Evolutionary conservation across 2,888 invertebrate species (phyloP).

Genomic region (Helicoverpa assulta): DNA sequence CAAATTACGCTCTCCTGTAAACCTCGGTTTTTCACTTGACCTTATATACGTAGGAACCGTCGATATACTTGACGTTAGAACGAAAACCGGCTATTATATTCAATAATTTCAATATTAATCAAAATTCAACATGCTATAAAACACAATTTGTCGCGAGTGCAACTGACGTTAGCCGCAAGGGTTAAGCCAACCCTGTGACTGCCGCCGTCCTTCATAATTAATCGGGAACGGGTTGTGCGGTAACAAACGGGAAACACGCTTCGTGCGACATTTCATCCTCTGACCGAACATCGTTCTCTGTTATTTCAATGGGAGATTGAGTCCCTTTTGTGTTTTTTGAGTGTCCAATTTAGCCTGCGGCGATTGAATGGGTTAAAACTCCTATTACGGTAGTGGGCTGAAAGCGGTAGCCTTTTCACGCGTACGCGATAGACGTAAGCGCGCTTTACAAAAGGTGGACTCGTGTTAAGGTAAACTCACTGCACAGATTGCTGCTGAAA

Average conservation of each 20-base stretch:
- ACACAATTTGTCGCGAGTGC: slow-evolving; percentile 64
- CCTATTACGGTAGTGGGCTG: slow-evolving; percentile 40
- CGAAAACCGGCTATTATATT: slow-evolving; percentile 37
- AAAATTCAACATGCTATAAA: slow-evolving; percentile 60
- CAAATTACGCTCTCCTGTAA: no score
- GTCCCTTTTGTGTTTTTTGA: slow-evolving; percentile 66
- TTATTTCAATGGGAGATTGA: slow-evolving; percentile 66
- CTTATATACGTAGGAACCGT: no score
- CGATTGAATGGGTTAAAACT: slow-evolving; percentile 56
- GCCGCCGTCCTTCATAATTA: slow-evolving; percentile 72
- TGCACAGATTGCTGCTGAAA: slow-evolving; percentile 19
- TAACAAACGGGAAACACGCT: slow-evolving; percentile 65
- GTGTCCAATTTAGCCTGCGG: slow-evolving; percentile 59
- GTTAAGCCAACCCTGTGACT: slow-evolving; percentile 65
- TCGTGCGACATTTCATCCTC: slow-evolving; percentile 59
- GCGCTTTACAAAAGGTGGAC: slow-evolving; percentile 15
- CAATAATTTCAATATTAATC: slow-evolving; percentile 60
- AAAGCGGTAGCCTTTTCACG: slow-evolving; percentile 46
- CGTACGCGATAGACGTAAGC: slow-evolving; percentile 17
- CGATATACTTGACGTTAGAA: slow-evolving; percentile 13
- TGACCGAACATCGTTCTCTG: slow-evolving; percentile 66
- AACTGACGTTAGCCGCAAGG: slow-evolving; percentile 68
- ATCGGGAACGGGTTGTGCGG: slow-evolving; percentile 66
- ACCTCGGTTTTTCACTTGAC: no score
- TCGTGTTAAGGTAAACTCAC: slow-evolving; percentile 18